phyloP scores from a whole-genome alignment of 1,140 invertebrate species.

The Bombus ignitus region DNA sequence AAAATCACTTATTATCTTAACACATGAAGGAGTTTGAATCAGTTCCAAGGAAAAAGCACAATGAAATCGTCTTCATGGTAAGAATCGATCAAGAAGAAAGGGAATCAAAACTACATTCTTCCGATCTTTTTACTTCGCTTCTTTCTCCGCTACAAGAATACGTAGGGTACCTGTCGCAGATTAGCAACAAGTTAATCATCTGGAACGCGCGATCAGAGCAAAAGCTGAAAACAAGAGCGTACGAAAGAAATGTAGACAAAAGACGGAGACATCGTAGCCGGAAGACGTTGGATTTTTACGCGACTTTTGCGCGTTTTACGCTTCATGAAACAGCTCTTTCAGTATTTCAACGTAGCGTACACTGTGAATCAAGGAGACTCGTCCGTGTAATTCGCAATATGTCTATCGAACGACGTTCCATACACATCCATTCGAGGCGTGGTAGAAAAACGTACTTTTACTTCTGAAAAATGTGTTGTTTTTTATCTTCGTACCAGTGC shows the following conservation, averaged over 20 bases:
- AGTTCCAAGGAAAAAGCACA: slow-evolving; percentile 1
- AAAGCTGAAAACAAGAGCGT: slow-evolving; percentile 18
- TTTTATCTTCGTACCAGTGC: too few relatives aligned
- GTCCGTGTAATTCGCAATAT: not conserved
- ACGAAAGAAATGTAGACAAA: not conserved
- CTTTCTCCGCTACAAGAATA: not conserved
- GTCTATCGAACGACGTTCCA: too few relatives aligned
- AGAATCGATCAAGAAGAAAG: not conserved
- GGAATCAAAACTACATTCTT: slow-evolving; percentile 31
- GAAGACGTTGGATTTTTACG: slow-evolving; percentile 30
- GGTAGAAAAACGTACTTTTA: not conserved
- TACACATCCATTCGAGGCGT: not conserved
- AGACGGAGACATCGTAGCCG: slow-evolving; percentile 17
- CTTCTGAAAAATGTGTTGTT: too few relatives aligned
- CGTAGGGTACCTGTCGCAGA: slow-evolving; percentile 10
- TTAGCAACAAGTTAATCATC: slow-evolving; percentile 47
- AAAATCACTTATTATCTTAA: too few relatives aligned
- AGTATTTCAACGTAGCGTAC: not conserved
- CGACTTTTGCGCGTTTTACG: slow-evolving; percentile 37
- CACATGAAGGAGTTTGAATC: slow-evolving; percentile 4
- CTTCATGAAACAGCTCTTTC: slow-evolving; percentile 26
- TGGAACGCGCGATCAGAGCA: slow-evolving; percentile 49
- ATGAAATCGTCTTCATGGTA: slow-evolving; percentile 15
- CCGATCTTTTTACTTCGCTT: slow-evolving; percentile 4
- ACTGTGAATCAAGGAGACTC: not conserved